These are phyloP conservation scores for Apamea epomidion DNA, from an alignment of 2,888 invertebrate species.

Conservation along the genomic window DNA sequence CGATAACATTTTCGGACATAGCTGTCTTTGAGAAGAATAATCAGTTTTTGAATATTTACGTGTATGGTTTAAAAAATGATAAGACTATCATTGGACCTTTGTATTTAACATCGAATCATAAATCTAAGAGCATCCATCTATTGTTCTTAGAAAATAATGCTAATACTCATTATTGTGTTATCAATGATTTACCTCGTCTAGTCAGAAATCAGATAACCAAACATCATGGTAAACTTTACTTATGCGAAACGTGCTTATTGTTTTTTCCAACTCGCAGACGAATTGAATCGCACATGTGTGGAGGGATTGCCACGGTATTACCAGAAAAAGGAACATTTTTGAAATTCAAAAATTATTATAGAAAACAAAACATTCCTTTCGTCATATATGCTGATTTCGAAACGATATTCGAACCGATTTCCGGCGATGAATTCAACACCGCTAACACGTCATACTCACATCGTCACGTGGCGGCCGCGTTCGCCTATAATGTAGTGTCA, in stretches of 20 bases:
- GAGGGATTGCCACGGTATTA: too few relatives aligned
- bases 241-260: conserved; percentile 3
- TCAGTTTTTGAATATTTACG: neutral
- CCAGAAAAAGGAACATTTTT: too few relatives aligned
- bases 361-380: too few relatives aligned
- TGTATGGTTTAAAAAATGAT: neutral
- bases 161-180: neutral
- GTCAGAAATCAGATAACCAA: conserved; percentile 6
- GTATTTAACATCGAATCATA: neutral
- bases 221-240: conserved; percentile 5
- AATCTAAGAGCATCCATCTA: conserved; percentile 3
- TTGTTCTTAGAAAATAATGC: conserved; percentile 6
- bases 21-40: neutral
- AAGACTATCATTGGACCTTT: too few relatives aligned
- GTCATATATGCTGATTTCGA: too few relatives aligned
- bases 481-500: neutral
- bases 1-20: conserved; percentile 3
- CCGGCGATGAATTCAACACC: neutral
- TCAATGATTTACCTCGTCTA: conserved; percentile 6
- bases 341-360: too few relatives aligned
- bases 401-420: too few relatives aligned
- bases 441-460: neutral
- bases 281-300: too few relatives aligned
- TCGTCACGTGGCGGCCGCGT: neutral
- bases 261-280: neutral